Percentiles rank a stretch among this genome's conserved stretches.
phyloP scores from a whole-genome alignment of 2,113 vertebrate genomes.

The Otis tarda region DNA sequence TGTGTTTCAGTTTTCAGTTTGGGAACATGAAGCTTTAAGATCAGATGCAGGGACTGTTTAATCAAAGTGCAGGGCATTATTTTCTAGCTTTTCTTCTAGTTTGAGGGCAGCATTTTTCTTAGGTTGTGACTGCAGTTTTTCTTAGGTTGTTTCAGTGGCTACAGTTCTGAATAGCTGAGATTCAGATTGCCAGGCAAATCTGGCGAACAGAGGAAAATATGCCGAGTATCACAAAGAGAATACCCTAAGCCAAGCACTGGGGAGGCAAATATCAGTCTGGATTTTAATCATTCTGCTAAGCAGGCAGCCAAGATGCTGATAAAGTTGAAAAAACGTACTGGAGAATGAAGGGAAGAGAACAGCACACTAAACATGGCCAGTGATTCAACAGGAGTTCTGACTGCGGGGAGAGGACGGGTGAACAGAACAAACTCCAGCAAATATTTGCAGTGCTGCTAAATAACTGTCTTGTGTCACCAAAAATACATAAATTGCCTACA shows the following conservation, averaged over 20 bases:
- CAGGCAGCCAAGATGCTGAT: not conserved
- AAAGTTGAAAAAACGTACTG: not conserved
- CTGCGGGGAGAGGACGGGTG: not conserved
- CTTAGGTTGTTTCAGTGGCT: not conserved
- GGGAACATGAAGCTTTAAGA: not conserved
- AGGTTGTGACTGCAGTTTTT: not conserved
- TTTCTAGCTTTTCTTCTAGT: not conserved
- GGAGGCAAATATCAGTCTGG: not conserved
- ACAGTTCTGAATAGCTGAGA: not conserved
- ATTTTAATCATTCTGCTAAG: not conserved
- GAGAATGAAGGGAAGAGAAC: not conserved
- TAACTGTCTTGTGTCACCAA: not conserved
- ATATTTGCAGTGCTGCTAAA: not conserved
- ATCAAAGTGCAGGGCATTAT: not conserved
- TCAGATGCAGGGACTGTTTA: not conserved
- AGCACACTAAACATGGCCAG: not conserved
- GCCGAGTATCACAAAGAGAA: not conserved
- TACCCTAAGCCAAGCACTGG: not conserved
- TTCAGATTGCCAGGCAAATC: not conserved
- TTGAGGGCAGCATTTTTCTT: not conserved
- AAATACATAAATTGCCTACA: not conserved
- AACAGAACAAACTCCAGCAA: not conserved
- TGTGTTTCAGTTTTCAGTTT: not conserved
- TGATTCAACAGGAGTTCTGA: not conserved
- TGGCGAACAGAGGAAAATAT: not conserved